Base-by-base conservation (phyloP, 2,113 vertebrate genomes). In the Azemiops feae region DNA sequence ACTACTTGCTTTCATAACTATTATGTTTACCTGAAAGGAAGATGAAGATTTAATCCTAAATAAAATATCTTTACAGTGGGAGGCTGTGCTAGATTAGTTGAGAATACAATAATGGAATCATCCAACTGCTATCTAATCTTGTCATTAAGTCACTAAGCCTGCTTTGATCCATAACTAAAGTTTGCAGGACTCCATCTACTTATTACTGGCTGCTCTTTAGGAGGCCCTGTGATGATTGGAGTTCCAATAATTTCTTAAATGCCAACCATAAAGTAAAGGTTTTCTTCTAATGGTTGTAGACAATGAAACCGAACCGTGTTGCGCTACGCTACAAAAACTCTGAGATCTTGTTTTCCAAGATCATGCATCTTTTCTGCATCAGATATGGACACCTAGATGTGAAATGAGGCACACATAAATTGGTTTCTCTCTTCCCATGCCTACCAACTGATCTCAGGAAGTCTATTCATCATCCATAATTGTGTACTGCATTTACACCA, bases 11-110 rank as follows among this genome's bases (percentile, higher is more conserved):
- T 1, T n/a, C 11, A 47, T 4, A 0, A 0, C 1, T 54, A 81
- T 81, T 81, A 39, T 58, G 64, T 58, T 74, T 93, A 54, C 89
- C 30, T 81, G 34, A 60, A 53, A 91, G 45, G 58, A 90, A 93
- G 53, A 39, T 2, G 2, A 39, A 81, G 69, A 39, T 81, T 81
- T 81, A 39, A 81, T 39, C 69, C 69, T 81, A 20, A 81, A 39
- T 81, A 81, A 20, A 81, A 81, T 81, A 81, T 34, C n/a, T 39
- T 81, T 81, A 39, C 22, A 39, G 34, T 81, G 69, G 69, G 34
- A 81, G 34, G 34, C 69, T 81, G n/a, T 20, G 34, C 69, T 81
- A 81, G 69, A 39, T 39, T 81, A 81, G 69, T 81, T 81, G 34
- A 39, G 34, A 22, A 39, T 81, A 39, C 34, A 39, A 81, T 39